Evolutionary conservation across 2,113 vertebrate genomes (phyloP).

Genomic region (Dunckerocampus dactyliophorus): DNA sequence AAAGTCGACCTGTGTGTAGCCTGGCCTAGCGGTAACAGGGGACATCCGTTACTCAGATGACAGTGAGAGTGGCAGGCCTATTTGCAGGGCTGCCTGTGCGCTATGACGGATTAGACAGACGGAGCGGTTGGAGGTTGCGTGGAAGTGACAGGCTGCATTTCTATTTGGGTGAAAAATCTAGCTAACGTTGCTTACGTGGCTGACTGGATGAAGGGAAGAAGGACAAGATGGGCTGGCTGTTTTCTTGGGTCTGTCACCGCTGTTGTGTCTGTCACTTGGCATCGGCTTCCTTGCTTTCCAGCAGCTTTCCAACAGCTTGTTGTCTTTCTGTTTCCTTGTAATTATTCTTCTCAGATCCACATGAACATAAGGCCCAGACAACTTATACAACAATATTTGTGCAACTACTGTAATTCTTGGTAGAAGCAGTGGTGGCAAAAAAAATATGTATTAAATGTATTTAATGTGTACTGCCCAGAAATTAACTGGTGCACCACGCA

Average conservation of each 20-base stretch:
- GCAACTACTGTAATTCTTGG: neutral
- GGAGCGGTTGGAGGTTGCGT: conserved; percentile 68
- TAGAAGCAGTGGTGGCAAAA: neutral
- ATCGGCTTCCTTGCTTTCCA: neutral
- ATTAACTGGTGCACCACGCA: no score
- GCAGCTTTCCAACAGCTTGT: no score
- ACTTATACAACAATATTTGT: neutral
- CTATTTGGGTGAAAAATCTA: conserved; percentile 80
- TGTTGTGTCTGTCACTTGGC: neutral
- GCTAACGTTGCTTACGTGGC: conserved; percentile 61
- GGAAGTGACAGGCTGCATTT: conserved; percentile 75
- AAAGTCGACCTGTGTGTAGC: conserved; percentile 58
- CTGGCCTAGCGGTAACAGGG: conserved; percentile 62
- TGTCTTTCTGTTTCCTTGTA: neutral
- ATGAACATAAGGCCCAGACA: neutral
- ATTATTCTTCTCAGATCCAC: conserved; percentile 1
- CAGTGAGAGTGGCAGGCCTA: conserved; percentile 79
- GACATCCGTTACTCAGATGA: conserved; percentile 75
- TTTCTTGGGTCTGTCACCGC: conserved; percentile 19
- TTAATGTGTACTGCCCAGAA: no score
- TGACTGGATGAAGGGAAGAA: conserved; percentile 34
- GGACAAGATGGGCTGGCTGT: conserved; percentile 23
- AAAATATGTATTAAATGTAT: neutral
- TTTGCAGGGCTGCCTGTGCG: conserved; percentile 66
- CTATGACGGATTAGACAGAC: conserved; percentile 75